Conservation (phyloP, 2,888 invertebrate genomes). For the Ectobius pallidus region DNA sequence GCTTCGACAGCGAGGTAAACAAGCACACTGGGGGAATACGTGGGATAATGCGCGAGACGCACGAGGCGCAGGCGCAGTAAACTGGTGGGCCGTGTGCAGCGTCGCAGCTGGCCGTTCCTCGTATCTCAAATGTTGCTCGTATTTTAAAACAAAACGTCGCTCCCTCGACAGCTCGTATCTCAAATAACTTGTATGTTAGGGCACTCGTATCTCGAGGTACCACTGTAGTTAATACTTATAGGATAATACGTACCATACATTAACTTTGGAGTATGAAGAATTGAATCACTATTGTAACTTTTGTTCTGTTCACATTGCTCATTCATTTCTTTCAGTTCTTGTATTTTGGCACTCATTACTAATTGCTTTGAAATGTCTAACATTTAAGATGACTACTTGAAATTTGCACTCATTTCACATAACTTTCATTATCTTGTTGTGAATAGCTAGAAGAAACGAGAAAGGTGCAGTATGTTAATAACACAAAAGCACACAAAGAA, state of each 20-base stretch:
- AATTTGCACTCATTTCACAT: background rate
- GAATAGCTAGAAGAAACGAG: conserved; percentile 5
- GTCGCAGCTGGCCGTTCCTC: too few relatives aligned
- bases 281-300: background rate
- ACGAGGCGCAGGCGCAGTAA: too few relatives aligned
- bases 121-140: too few relatives aligned
- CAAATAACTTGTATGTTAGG: too few relatives aligned
- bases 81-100: too few relatives aligned
- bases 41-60: too few relatives aligned
- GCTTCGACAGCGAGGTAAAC: too few relatives aligned
- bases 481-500: background rate
- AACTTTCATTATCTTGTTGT: background rate
- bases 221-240: too few relatives aligned
- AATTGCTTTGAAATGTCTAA: conserved; percentile 1
- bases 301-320: background rate
- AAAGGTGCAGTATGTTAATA: conserved; percentile 5
- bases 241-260: background rate
- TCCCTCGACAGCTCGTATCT: too few relatives aligned
- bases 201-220: too few relatives aligned
- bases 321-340: background rate
- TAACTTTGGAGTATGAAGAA: background rate
- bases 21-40: too few relatives aligned
- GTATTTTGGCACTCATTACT: background rate
- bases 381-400: background rate
- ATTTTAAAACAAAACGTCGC: too few relatives aligned